phyloP scores from a whole-genome alignment of 1,140 invertebrate genomes.

The Drosophila orosa region DNA sequence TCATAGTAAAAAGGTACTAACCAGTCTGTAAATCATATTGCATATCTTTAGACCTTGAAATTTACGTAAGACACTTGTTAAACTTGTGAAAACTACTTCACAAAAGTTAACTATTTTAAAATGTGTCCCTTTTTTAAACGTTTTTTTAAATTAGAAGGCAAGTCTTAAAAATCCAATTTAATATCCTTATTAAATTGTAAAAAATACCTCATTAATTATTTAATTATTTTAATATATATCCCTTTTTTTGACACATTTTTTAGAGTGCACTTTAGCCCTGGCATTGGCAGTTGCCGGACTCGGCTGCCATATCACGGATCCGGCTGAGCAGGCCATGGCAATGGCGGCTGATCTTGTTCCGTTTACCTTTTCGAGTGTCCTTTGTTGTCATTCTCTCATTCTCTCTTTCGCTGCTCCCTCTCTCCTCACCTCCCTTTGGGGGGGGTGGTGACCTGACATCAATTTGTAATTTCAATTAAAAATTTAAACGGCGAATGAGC shows the following conservation, averaged over 20 bases:
- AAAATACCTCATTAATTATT: too few species aligned
- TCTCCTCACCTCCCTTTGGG: background rate
- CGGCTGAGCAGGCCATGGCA: constrained; percentile 37
- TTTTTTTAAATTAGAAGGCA: too few species aligned
- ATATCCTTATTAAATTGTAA: too few species aligned
- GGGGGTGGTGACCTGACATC: constrained; percentile 35
- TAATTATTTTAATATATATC: too few species aligned
- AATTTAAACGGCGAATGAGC: constrained; percentile 65
- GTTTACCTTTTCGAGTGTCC: constrained; percentile 43
- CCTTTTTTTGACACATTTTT: background rate
- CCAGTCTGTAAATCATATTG: background rate
- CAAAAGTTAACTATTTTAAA: background rate
- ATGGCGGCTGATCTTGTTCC: constrained; percentile 65
- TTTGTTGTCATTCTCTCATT: constrained; percentile 1
- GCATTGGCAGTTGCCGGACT: background rate
- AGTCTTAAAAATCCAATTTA: too few species aligned
- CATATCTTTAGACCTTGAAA: background rate
- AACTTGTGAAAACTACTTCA: background rate
- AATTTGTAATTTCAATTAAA: constrained; percentile 81
- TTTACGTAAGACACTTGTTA: background rate
- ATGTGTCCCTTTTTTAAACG: too few species aligned
- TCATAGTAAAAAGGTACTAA: too few species aligned
- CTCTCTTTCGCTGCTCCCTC: background rate
- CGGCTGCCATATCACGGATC: constrained; percentile 25
- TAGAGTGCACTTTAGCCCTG: background rate